A percentile compares a stretch with the other conserved stretches of the same genome.
Evolutionary conservation across 1,140 invertebrate species (phyloP).

Genomic region (Danaus melanippus): DNA sequence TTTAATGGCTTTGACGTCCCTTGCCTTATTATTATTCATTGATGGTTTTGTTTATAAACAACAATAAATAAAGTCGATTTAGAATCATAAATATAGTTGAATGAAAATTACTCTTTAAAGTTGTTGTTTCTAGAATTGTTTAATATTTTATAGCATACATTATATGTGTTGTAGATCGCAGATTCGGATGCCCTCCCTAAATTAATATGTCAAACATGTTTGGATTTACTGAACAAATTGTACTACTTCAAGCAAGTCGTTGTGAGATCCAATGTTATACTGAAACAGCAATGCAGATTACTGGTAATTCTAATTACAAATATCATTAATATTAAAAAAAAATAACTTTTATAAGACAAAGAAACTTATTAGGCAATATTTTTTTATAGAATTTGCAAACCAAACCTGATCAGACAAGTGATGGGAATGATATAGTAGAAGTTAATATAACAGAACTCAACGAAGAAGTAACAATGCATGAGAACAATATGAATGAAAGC

Average conservation of each 20-base stretch:
- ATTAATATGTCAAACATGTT: constrained; percentile 55
- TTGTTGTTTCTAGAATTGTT: no score
- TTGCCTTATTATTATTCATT: neutral
- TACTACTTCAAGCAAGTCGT: constrained; percentile 67
- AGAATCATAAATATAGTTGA: no score
- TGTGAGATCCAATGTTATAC: constrained; percentile 53
- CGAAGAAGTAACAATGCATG: constrained; percentile 23
- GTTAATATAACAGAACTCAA: constrained; percentile 26
- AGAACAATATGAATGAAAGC: constrained; percentile 19
- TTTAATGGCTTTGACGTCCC: neutral
- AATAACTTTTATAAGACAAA: no score
- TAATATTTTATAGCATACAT: no score
- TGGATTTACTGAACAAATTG: constrained; percentile 58
- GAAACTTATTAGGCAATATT: constrained; percentile 1
- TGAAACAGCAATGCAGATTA: constrained; percentile 44
- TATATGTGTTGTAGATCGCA: constrained; percentile 41
- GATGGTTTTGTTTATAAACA: constrained; percentile 10
- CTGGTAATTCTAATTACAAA: constrained; percentile 19
- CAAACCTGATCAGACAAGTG: constrained; percentile 22
- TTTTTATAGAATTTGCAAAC: constrained; percentile 20
- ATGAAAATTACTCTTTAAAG: no score
- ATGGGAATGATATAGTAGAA: constrained; percentile 27
- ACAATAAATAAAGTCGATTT: neutral
- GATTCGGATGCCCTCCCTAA: constrained; percentile 55
- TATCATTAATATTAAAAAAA: neutral